Base-by-base conservation (phyloP, 2,797 vertebrate genomes). In the Paramormyrops hopkinsi region DNA sequence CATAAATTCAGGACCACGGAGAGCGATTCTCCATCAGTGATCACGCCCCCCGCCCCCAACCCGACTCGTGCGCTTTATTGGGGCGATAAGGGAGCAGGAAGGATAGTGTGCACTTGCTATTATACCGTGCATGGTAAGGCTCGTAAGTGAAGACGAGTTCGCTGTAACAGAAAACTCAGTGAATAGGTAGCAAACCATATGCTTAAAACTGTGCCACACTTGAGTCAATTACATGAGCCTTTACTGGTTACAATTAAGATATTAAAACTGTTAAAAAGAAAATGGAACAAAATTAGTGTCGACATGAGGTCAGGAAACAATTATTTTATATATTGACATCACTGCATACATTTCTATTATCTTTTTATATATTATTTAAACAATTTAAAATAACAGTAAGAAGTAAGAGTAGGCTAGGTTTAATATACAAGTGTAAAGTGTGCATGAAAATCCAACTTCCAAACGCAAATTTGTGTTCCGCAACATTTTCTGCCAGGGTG, bases 1-100 rank as follows among this genome's bases (percentile, higher is more conserved):
- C 44, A 54, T 62, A 46, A 79, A 82, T 88, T 90, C 76, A 86
- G 88, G 22, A 89, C 89, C 89, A 11, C 62, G 90, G 90, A 90
- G 89, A 90, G 91, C 86, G 88, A 46, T 88, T 19, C 69, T 29
- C 19, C 29, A 33, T 11, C 41, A 25, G 22, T 89, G 76, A 82
- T 88, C 86, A 91, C 88, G 41, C 59, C 59, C 59, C 59, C 48
- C 37, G 56, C 56, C 25, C 46, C 25, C 29, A 87, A 65, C 48
- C 22, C 50, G 73, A 25, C 11, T 17, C 37, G 41, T 59, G 29
- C 12, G 76, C 37, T 82, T 46, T 11, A 82, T 44, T 82, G 41
- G 19, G 41, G 37, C 17, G 37, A 46, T 44, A 37, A 46, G 8
- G 76, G 19, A 9, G 76, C 76, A 22, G 37, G 17, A 19, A 82